Percentiles rank a stretch among this genome's conserved stretches.
Evolutionary conservation across 2,113 vertebrate genomes (phyloP).

Genomic region (Chitala chitala): DNA sequence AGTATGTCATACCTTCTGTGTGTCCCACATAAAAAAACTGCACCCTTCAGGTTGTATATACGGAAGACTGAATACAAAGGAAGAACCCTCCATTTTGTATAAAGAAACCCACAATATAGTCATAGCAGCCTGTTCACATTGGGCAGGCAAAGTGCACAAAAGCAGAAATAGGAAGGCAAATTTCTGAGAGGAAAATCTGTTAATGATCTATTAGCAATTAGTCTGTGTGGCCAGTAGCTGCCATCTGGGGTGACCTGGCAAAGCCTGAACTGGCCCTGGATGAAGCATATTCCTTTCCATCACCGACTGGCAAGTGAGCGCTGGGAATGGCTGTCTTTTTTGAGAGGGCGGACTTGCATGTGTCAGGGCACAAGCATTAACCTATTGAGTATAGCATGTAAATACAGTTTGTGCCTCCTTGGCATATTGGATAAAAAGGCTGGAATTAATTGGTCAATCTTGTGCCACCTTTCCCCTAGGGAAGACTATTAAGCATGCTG

Average conservation of each 20-base stretch:
- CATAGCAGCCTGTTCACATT: conserved; percentile 23
- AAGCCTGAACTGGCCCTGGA: neutral
- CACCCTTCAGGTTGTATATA: conserved; percentile 9
- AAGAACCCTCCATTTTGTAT: conserved; percentile 38
- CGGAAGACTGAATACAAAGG: conserved; percentile 27
- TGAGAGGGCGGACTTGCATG: neutral
- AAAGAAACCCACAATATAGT: too few species aligned
- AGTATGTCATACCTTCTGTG: too few species aligned
- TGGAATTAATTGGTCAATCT: neutral
- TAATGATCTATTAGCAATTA: conserved; percentile 33
- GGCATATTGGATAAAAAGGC: neutral
- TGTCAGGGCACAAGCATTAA: neutral
- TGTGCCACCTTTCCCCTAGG: neutral
- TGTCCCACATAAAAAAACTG: too few species aligned
- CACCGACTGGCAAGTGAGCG: neutral
- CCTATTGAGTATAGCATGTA: neutral
- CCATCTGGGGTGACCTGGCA: neutral
- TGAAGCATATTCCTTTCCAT: neutral
- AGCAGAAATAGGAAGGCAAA: conserved; percentile 32
- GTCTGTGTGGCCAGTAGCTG: neutral
- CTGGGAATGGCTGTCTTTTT: neutral
- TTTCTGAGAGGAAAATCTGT: conserved; percentile 20
- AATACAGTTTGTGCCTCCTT: neutral
- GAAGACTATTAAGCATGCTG: neutral
- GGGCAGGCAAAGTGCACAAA: conserved; percentile 31